Evolutionary conservation across 2,113 vertebrate species (phyloP), one percentile per base, ranked within the genome.

Genomic region (Gulo gulo): DNA sequence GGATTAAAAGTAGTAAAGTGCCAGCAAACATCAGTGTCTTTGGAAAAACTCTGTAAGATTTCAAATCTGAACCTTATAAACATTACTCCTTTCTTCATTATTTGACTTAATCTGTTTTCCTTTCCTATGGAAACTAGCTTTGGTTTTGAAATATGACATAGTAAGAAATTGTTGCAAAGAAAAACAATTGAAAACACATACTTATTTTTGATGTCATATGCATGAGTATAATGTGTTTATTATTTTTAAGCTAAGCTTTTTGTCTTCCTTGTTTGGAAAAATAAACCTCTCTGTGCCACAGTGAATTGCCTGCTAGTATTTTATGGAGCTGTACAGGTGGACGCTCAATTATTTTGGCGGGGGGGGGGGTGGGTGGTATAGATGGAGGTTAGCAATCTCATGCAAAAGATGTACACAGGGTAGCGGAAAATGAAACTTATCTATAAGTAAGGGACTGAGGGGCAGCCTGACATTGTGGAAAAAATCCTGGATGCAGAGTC

Each of bases 91-190:
- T 76, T 95, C 31, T 80, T 69, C 45, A 45, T 71, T 65, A n/a
- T 96, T 93, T 83, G 57, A 65, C 79, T 95, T 79, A 39, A 71
- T 94, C 57, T 85, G 23, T 95, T 90, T 92, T 97, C 15, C 52
- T 4, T 36, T 95, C 87, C 76, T 47, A 52, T 92, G 34, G 59
- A 84, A 91, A 87, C 50, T 73, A 91, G 34, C 6, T 39, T 94
- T 96, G 93, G 71, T 88, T 96, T 97, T 94, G 34, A 88, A 96
- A 79, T 95, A n/a, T 85, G 85, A 74, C 57, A 83, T 74, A 94
- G 65, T 59, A 81, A 71, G 80, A 92, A 57, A 79, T 36, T 83
- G 42, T 61, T 88, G 52, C 16, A 79, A 86, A 91, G 29, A 29
- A 85, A 87, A 88, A 94, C 1, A 79, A 67, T 20, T 81, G 52